Evolutionary conservation across 2,797 vertebrate species (phyloP).

Genomic region (Discoglossus pictus): DNA sequence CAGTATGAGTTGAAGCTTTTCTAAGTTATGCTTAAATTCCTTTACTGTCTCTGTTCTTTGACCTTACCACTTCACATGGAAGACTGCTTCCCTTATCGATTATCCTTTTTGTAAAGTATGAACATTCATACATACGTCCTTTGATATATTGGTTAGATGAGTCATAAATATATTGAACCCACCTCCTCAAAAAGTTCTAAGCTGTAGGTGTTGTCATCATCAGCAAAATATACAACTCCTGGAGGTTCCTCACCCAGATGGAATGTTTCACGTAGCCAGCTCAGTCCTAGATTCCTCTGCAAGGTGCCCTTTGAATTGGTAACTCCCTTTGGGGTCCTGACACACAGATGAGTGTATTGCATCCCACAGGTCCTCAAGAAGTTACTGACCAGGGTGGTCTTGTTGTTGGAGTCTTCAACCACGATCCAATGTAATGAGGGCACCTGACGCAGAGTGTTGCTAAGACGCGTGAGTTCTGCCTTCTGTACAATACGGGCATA

Average conservation of each 20-base stretch:
- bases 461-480: constrained; percentile 74
- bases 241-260: constrained; percentile 51
- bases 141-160: no score
- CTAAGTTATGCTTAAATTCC: no score
- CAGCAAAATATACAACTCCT: constrained; percentile 94
- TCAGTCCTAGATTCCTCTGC: constrained; percentile 74
- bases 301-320: constrained; percentile 74
- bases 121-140: no score
- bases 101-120: no score
- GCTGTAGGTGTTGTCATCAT: constrained; percentile 98
- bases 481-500: constrained; percentile 72
- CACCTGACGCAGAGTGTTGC: constrained; percentile 75
- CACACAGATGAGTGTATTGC: constrained; percentile 74
- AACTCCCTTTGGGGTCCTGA: constrained; percentile 70
- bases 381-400: constrained; percentile 72
- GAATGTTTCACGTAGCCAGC: constrained; percentile 68
- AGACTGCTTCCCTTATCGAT: no score
- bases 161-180: no score
- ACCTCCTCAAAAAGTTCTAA: constrained; percentile 96
- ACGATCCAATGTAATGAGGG: constrained; percentile 78
- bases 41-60: no score
- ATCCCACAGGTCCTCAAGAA: constrained; percentile 74
- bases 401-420: constrained; percentile 72
- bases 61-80: no score
- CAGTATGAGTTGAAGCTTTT: no score